phyloP scores from a whole-genome alignment of 2,113 vertebrate species.

The Callocephalon fimbriatum region DNA sequence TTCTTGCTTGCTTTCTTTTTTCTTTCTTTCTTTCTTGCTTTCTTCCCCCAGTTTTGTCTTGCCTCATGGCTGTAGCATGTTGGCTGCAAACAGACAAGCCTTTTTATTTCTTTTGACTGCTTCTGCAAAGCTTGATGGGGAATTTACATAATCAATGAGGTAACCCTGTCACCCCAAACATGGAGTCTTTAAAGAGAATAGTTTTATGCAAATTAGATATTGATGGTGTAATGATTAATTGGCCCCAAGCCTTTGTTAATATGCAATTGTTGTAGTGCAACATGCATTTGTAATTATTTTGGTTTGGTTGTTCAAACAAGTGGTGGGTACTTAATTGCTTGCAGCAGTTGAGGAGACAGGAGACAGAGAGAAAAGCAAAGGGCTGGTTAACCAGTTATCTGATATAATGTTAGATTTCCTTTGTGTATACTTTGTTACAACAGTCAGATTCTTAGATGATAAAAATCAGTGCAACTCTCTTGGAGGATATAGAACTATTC shows the following conservation, averaged over 20 bases:
- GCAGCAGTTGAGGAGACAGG: constrained; percentile 67
- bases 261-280: constrained; percentile 91
- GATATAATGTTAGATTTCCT: constrained; percentile 4
- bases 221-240: constrained; percentile 97
- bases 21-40: not conserved
- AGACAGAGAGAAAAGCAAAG: constrained; percentile 59
- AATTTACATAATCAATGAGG: constrained; percentile 99
- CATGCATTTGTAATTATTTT: constrained; percentile 92
- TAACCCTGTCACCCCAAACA: constrained; percentile 93
- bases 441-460: not conserved
- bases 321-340: constrained; percentile 81
- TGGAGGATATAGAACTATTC: not conserved
- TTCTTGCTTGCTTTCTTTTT: not conserved
- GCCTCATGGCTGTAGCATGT: constrained; percentile 68
- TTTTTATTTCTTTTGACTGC: constrained; percentile 90
- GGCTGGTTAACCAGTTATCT: constrained; percentile 41
- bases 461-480: not conserved
- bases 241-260: constrained; percentile 92
- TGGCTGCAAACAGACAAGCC: constrained; percentile 78
- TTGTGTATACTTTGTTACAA: not conserved
- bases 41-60: constrained; percentile 36
- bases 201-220: constrained; percentile 99
- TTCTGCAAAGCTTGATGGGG: constrained; percentile 87
- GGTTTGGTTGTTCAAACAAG: constrained; percentile 87
- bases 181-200: constrained; percentile 93